Conservation (phyloP, 2,113 vertebrate species). For the Ondatra zibethicus region DNA sequence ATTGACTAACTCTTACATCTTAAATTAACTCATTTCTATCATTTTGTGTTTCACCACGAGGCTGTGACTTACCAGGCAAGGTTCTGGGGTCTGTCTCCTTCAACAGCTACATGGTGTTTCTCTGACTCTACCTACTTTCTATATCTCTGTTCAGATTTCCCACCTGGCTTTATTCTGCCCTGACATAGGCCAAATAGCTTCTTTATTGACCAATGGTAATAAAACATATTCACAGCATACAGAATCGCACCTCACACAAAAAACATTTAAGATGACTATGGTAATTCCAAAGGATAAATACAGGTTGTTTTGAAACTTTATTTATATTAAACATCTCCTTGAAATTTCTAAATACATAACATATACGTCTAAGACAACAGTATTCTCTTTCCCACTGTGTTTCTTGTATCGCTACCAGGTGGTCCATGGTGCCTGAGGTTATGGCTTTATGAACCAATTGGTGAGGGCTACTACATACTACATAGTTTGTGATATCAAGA, state of each 20-base stretch:
- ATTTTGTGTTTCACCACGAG: no score
- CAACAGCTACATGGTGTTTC: no score
- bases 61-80: no score
- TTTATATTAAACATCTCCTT: conserved; percentile 54
- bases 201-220: no score
- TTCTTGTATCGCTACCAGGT: conserved; percentile 1
- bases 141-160: no score
- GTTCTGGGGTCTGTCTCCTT: no score
- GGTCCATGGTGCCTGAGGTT: background rate
- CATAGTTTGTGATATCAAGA: conserved; percentile 29
- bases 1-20: no score
- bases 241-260: background rate
- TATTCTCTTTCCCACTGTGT: background rate
- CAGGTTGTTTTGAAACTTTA: conserved; percentile 42
- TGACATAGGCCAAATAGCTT: no score
- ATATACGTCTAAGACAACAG: conserved; percentile 11
- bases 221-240: no score
- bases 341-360: conserved; percentile 46
- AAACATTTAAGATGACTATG: conserved; percentile 31
- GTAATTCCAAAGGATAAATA: conserved; percentile 49
- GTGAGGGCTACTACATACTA: background rate
- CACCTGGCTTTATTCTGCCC: no score
- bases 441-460: background rate
- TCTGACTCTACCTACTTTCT: no score
- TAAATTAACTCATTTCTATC: no score